Percentiles rank a stretch among this genome's conserved stretches.
Conservation (phyloP, 2,888 invertebrate genomes). For the Digitonthophagus gazella region DNA sequence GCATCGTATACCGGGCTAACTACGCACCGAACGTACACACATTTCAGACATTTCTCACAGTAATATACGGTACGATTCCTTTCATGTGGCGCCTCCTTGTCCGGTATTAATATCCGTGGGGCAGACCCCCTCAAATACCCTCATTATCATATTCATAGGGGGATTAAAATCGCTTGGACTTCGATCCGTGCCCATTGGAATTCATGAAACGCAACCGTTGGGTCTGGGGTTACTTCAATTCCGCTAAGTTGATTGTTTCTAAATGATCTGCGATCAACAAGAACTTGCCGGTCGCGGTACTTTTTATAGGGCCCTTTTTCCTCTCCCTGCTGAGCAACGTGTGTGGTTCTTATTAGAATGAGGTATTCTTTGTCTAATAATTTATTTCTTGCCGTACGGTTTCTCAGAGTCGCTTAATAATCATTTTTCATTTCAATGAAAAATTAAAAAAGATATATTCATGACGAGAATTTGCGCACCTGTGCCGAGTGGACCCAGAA, state of each 20-base stretch:
- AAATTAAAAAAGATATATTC: background rate
- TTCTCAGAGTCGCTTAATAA: background rate
- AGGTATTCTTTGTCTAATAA: background rate
- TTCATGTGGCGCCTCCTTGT: slow-evolving; percentile 30
- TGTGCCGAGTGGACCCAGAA: background rate
- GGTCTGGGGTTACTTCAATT: slow-evolving; percentile 43
- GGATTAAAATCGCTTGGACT: background rate
- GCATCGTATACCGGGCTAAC: background rate
- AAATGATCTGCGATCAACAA: background rate
- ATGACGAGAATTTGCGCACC: background rate
- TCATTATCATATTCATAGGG: slow-evolving; percentile 45
- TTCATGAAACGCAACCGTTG: slow-evolving; percentile 42
- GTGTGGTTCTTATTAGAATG: background rate
- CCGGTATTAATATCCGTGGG: slow-evolving; percentile 33
- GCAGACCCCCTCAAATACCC: slow-evolving; percentile 31
- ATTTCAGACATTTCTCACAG: slow-evolving; percentile 1
- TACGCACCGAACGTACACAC: background rate
- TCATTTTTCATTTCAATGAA: background rate
- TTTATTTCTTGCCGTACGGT: background rate
- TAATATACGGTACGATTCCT: slow-evolving; percentile 19
- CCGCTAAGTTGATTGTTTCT: slow-evolving; percentile 41
- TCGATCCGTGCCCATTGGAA: slow-evolving; percentile 31
- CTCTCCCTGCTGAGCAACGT: background rate
- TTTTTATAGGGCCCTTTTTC: background rate
- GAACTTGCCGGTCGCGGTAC: slow-evolving; percentile 26